Evolutionary conservation across 2,113 vertebrate genomes (phyloP).

Genomic region (Clupea harengus): DNA sequence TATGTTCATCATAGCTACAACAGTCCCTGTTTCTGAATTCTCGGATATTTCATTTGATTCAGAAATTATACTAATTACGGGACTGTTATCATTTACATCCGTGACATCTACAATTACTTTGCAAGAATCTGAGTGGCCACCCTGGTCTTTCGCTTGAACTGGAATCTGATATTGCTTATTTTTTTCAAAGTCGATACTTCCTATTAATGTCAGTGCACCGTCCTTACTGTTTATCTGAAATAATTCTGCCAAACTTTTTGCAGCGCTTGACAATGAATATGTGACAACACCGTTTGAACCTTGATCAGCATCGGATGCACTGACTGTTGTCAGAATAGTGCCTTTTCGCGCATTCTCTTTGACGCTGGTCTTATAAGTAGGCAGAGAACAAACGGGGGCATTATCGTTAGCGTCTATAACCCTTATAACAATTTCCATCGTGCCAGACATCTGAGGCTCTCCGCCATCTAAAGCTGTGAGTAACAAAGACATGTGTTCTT

Average conservation of each 20-base stretch:
- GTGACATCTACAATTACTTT: constrained; percentile 35
- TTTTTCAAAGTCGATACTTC: constrained; percentile 42
- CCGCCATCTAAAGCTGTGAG: constrained; percentile 50
- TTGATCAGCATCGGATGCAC: constrained; percentile 47
- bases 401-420: constrained; percentile 51
- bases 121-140: constrained; percentile 37
- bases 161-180: constrained; percentile 35
- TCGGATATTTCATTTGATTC: constrained; percentile 47
- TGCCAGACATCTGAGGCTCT: constrained; percentile 45
- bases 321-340: constrained; percentile 39
- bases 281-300: constrained; percentile 36
- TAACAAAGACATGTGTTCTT: constrained; percentile 30
- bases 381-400: constrained; percentile 42
- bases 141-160: constrained; percentile 37
- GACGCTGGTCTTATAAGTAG: constrained; percentile 28
- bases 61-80: constrained; percentile 58
- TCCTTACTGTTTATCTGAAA: constrained; percentile 32
- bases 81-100: constrained; percentile 56
- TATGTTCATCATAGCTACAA: constrained; percentile 56
- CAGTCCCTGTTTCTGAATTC: constrained; percentile 41
- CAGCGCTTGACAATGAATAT: constrained; percentile 37
- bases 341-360: constrained; percentile 37
- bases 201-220: constrained; percentile 34
- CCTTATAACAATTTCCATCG: constrained; percentile 36
- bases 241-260: constrained; percentile 1